These are phyloP conservation scores for Malthinus seriepunctatus DNA, from an alignment of 2,888 invertebrate species.

Conservation along the genomic window DNA sequence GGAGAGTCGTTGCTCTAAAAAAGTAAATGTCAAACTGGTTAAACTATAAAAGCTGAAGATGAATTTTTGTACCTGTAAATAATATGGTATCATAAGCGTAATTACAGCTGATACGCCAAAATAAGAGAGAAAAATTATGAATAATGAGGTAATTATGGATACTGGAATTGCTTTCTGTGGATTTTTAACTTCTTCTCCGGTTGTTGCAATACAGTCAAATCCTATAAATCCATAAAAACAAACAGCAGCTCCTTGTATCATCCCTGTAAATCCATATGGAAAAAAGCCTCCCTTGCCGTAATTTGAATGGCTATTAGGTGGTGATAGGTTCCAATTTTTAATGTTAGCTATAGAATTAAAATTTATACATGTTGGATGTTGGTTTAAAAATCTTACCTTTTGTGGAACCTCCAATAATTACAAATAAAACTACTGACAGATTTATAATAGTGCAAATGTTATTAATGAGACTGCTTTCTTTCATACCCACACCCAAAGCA, in stretches of 20 bases:
- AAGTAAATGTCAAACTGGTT: not conserved
- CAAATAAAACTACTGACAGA: conserved; percentile 78
- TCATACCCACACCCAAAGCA: conserved; percentile 81
- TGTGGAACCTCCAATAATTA: conserved; percentile 76
- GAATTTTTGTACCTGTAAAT: conserved; percentile 61
- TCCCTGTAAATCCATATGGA: conserved; percentile 79
- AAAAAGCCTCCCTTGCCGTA: conserved; percentile 79
- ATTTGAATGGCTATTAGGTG: conserved; percentile 14
- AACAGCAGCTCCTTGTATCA: conserved; percentile 78
- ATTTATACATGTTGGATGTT: conserved; percentile 2
- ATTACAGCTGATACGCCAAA: conserved; percentile 86
- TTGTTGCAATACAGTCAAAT: conserved; percentile 88
- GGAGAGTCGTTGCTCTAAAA: conserved; percentile 74
- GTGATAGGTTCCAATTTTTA: conserved; percentile 55
- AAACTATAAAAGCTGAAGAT: not conserved
- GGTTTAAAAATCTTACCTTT: conserved; percentile 61
- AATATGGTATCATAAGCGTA: conserved; percentile 86
- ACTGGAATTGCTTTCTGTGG: conserved; percentile 87
- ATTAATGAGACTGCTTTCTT: conserved; percentile 84
- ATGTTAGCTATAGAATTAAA: conserved; percentile 46
- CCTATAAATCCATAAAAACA: conserved; percentile 95
- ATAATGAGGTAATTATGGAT: conserved; percentile 80
- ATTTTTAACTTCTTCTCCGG: conserved; percentile 87
- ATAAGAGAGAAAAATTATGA: conserved; percentile 85
- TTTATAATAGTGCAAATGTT: conserved; percentile 86